Conservation (phyloP, 2,888 invertebrate species). For the Willowsia nigromaculata region DNA sequence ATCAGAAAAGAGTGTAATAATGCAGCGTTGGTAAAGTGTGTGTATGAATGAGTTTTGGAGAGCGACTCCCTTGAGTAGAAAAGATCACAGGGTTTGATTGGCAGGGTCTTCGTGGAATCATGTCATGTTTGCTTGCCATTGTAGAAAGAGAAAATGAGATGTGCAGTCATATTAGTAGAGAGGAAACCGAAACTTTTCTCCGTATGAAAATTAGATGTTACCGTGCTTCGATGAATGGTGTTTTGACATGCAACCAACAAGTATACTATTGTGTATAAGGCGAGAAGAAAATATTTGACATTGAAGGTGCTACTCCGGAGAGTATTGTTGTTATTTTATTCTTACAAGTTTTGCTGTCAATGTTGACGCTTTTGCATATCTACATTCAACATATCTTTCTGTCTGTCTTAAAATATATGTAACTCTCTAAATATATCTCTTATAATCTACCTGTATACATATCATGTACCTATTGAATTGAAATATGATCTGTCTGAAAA, state of each 20-base stretch:
- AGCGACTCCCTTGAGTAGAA: background rate
- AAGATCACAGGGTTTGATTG: conserved; percentile 55
- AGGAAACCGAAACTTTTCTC: background rate
- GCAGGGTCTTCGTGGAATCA: conserved; percentile 48
- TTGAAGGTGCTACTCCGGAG: background rate
- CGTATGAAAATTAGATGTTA: background rate
- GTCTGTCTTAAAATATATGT: background rate
- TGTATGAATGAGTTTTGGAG: conserved; percentile 1
- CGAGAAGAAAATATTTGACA: background rate
- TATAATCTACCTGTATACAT: background rate
- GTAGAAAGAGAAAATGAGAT: background rate
- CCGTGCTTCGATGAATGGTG: background rate
- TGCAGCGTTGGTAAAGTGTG: background rate
- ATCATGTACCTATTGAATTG: background rate
- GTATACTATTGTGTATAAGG: background rate
- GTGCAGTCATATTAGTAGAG: background rate
- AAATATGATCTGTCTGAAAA: background rate
- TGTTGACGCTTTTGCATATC: background rate
- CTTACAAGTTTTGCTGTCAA: background rate
- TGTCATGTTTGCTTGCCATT: conserved; percentile 3
- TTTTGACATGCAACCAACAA: background rate
- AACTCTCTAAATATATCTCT: background rate
- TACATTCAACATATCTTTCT: background rate
- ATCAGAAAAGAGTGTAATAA: background rate
- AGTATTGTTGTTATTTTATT: background rate